Evolutionary conservation across 2,888 invertebrate species (phyloP).

Genomic region (Aleiodes alternator): DNA sequence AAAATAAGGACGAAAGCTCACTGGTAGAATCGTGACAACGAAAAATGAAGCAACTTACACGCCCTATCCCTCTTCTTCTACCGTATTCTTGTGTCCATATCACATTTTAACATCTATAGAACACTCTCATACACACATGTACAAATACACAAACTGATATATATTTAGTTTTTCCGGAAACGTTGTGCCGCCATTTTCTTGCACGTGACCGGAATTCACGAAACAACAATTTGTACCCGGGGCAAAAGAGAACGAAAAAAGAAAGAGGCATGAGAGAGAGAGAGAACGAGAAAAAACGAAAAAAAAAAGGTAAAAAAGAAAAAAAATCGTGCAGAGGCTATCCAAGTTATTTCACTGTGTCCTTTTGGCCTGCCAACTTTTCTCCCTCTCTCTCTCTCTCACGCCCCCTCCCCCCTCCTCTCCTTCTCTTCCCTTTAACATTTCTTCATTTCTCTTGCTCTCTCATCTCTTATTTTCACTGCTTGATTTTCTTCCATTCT

Average conservation of each 20-base stretch:
- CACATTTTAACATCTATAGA: conserved; percentile 17
- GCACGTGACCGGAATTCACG: conserved; percentile 47
- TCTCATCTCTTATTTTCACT: too few relatives aligned
- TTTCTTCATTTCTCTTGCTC: conserved; percentile 24
- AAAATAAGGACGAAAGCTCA: neutral
- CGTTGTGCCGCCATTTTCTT: conserved; percentile 46
- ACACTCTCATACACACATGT: conserved; percentile 12
- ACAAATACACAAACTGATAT: conserved; percentile 26
- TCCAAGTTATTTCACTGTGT: conserved; percentile 45
- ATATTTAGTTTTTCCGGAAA: conserved; percentile 43
- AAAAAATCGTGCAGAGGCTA: conserved; percentile 30
- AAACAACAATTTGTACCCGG: conserved; percentile 47
- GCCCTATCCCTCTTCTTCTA: conserved; percentile 10
- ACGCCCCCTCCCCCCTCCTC: too few relatives aligned
- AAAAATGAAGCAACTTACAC: conserved; percentile 38
- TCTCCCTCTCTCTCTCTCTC: conserved; percentile 35
- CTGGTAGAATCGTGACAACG: conserved; percentile 37
- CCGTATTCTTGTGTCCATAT: neutral
- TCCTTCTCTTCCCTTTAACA: conserved; percentile 35
- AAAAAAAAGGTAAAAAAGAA: neutral
- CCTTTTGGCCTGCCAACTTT: conserved; percentile 38
- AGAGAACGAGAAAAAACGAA: neutral
- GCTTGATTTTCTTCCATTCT: conserved; percentile 22
- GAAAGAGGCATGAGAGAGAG: neutral
- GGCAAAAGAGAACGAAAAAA: conserved; percentile 29